Base-by-base conservation (phyloP, 2,888 invertebrate species). In the Tenthredo amoena region DNA sequence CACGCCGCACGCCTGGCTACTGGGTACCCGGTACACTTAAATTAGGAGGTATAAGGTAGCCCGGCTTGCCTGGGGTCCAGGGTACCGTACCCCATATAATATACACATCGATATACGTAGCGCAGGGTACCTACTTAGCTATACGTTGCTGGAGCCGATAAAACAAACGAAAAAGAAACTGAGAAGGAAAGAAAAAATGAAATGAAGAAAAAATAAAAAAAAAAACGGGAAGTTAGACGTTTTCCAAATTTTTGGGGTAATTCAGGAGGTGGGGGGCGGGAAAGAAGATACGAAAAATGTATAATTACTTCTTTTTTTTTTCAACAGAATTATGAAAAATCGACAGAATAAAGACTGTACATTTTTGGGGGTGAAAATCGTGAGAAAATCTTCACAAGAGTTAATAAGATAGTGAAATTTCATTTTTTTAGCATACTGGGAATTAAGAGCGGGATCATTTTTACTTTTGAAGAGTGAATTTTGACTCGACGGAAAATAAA, bases 1-100 rank as follows among this genome's bases (percentile, higher is more conserved):
- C 26, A 26, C 26, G 76, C 50, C 34, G 71, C 43, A 31, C 81
- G 58, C 37, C 34, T 40, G 40, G 81, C 81, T 81, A 81, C 81
- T 50, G 81, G 81, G 77, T 77, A 77, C 50, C 77, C 50, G 40
- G 62, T 40, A 62, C 62, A 81, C 81, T 58, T 12, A 62, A 81
- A 81, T 81, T 81, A 81, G 81, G 81, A 79, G 55, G 50, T 55
- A 34, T 34, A 34, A 40, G 37, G 21, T 47, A 43, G 76, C 15
- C 81, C 81, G 7, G 40, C 10, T 37, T 81, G 50, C 81, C 81
- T n/a, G 21, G 77, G 81, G 62, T 81, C 62, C 37, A 47, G 26
- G 68, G 68, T 68, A 68, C 34, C 18, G 68, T 62, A 34, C 68
- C 34, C 31, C 47, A 34, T 55, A 18, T 26, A 55, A 18, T 50